Evolutionary conservation across 2,888 invertebrate genomes (phyloP), one percentile per base, ranked within the genome.

Genomic region (Pseudococcus longispinus): DNA sequence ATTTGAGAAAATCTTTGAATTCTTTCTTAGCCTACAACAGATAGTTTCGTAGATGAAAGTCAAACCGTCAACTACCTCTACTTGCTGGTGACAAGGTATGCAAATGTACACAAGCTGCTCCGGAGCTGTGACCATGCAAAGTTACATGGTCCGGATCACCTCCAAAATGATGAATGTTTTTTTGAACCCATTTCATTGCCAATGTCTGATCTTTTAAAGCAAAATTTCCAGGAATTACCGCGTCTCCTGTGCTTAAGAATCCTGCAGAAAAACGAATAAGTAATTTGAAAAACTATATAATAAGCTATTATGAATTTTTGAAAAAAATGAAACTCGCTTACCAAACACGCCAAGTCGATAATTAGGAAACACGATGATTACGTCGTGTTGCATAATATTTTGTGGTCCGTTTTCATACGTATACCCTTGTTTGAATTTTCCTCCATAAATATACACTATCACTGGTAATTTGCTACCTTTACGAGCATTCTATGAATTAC

Each of bases 161-260:
- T 37, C 97, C 97, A 90, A 99, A 96, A 74, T 94, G 94, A 11
- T 93, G 95, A 51, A 99, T 96, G 91, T 99, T 98, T 90, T 97
- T 96, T 89, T 96, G 95, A 88, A 99, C 94, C 98, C 98, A 99
- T 89, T 97, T 94, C 70, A 99, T 91, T 0, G 98, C 98, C 0
- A 98, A 98, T 88, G 97, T 93, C 92, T 97, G 97, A 91, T 98
- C 99, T 88, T 86, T 87, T 44, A 88, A 9, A 46, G 83, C 88
- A 29, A 87, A 85, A 85, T 88, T 88, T 23, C 87, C 88, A 0
- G 84, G 87, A 23, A 80, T 32, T 0, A 77, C 37, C 6, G 85
- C 83, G 26, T 88, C 85, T 77, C 85, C 87, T 6, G 55, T 44
- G 9, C 88, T 88, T 11, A 88, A 74, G 65, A 85, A 88, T 15